Evolutionary conservation across 2,888 invertebrate genomes (phyloP), one percentile per base, ranked within the genome.

Genomic region (Lasioglossum zephyrum): DNA sequence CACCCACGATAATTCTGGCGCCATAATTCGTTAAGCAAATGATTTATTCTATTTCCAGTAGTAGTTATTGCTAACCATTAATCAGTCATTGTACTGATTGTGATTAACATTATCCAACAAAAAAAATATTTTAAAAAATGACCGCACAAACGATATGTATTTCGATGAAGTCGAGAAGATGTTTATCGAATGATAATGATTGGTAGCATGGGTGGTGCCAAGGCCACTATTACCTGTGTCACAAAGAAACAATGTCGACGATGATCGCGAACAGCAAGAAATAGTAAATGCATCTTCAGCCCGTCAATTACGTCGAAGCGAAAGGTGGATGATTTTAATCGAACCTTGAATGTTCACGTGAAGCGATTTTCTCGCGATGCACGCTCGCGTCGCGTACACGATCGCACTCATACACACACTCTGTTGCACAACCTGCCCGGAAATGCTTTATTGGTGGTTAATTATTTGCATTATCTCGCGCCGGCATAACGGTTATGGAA

Each of bases 401-500:
- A 31, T 49, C 70, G 18, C 44, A 66, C 75, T 79, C 36, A 13
- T 60, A 75, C 76, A 79, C 44, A 77, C 74, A 79, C 44, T 76
- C 36, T 78, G 81, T 91, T 90, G 78, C 85, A 85, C 84, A 91
- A 91, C 73, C 60, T 70, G 86, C 74, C 90, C 90, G 90, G 90
- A 90, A 90, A 88, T 74, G 81, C 84, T 82, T 88, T 82, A 91
- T 88, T 86, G 88, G 76, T 81, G 91, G 77, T 85, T 87, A 90
- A 91, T 90, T 90, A 82, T 84, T 84, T 72, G 79, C 85, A 84
- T 88, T 91, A 80, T 81, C 80, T 87, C 82, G 69, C 82, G 79
- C n/a, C 76, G 76, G 77, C 79, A 83, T 86, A 84, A 88, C 81
- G 75, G 81, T 87, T 81, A 85, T 81, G 87, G 87, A 90, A 87